Base-by-base conservation (phyloP, 2,888 invertebrate species). In the Malthinus seriepunctatus region DNA sequence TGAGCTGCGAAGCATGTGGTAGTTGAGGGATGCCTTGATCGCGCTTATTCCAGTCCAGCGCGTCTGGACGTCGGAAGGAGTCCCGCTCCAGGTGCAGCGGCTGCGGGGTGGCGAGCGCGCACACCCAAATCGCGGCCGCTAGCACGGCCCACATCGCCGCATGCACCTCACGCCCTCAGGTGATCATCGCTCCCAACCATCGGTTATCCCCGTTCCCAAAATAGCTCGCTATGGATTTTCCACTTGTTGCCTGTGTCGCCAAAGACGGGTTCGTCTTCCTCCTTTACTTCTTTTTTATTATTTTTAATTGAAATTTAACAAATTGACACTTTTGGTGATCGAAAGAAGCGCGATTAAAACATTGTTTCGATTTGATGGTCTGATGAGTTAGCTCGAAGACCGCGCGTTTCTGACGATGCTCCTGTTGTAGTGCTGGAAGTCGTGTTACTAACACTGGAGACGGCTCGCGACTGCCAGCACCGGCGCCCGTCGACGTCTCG, bases 1-100 rank as follows among this genome's bases (percentile, higher is more conserved):
- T 86, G 80, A 91, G 84, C 78, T 91, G 91, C 59, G 78, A 68
- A 61, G 69, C 64, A 65, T 73, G 68, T 46, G 62, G 62, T 47
- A 53, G 51, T 53, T 56, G 53, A 60, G 35, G 67, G 56, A 42
- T 64, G 60, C 50, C 54, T 37, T 68, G 66, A 57, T 69, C 67
- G 49, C 71, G 63, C 55, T 71, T 70, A 53, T 68, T 67, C 69
- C 69, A 71, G 62, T 64, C 64, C 50, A 69, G 63, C 51, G 64
- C 55, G 50, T 66, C 63, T 55, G 51, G 63, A 59, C 53, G 62
- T 65, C 73, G 67, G 63, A 70, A 71, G 64, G 74, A 73, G 69
- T 75, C 76, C 66, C 74, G 73, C 66, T 75, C 75, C 63, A 73
- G 73, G 67, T 75, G 75, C 63, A 75, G 74, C 71, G 75, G 76